Evolutionary conservation across 2,797 vertebrate species (phyloP), one percentile per base, ranked within the genome.

Genomic region (Sebastes itinus): DNA sequence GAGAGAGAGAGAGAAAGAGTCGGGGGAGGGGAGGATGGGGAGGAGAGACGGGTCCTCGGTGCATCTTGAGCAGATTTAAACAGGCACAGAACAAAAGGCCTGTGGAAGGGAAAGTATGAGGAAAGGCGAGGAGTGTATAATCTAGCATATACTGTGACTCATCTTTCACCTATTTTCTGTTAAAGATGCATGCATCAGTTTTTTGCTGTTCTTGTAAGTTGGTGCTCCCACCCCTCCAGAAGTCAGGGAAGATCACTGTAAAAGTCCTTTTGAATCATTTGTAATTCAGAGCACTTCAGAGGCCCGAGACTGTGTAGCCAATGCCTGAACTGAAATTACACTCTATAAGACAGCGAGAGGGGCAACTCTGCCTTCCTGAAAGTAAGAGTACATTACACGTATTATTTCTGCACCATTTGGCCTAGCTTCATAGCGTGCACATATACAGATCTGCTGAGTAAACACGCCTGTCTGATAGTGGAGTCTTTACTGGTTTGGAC

Each of bases 401-500:
- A 81, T 92, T 88, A 87, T 83, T 86, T 92, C 78, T 90, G 89
- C 91, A 88, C 85, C 90, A 91, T 94, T 93, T 93, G 77, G 78
- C 69, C 68, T 33, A 61, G 71, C 81, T 85, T 79, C 76, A 81
- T 77, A 62, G 72, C 35, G 5, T 82, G 80, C 79, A 65, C 68
- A 56, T 65, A 18, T 69, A 75, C 67, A 73, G 68, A 84, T 80
- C 52, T 85, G 77, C 87, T 88, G 79, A 89, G 78, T 88, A 85
- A 81, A 85, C 76, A 58, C 52, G 69, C 46, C 66, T 84, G 74
- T 86, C 78, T 81, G 72, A 78, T 69, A 25, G 6, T n/a, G 46
- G 56, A 75, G 58, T 12, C 59, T 63, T 84, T 75, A 77, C n/a
- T 72, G 49, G 42, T 82, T 84, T 83, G 62, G 75, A 78, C 52